These are phyloP conservation scores for Matsumyia berberina DNA, from an alignment of 2,888 invertebrate genomes.

Conservation along the genomic window DNA sequence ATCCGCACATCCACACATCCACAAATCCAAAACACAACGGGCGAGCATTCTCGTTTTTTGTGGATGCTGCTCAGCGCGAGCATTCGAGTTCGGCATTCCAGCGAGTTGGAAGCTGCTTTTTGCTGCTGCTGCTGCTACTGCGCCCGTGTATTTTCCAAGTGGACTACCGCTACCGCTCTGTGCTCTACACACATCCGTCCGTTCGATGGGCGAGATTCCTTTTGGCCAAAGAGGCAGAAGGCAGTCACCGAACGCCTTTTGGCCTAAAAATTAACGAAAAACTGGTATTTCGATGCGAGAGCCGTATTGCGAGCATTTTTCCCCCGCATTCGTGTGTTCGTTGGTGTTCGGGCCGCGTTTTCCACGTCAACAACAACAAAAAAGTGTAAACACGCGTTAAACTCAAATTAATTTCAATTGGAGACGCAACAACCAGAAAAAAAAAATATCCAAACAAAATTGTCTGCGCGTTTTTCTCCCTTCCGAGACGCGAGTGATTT, in stretches of 20 bases:
- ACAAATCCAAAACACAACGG: slow-evolving; percentile 53
- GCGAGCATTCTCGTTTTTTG: slow-evolving; percentile 83
- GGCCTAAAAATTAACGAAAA: slow-evolving; percentile 76
- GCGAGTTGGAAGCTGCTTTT: slow-evolving; percentile 84
- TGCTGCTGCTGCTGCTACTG: slow-evolving; percentile 76
- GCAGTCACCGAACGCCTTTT: slow-evolving; percentile 72
- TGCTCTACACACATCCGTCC: slow-evolving; percentile 45
- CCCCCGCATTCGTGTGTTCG: slow-evolving; percentile 67
- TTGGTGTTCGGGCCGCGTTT: slow-evolving; percentile 49
- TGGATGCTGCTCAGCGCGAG: slow-evolving; percentile 81
- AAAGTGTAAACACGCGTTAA: slow-evolving; percentile 75
- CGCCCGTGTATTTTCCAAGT: slow-evolving; percentile 69
- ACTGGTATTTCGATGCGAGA: slow-evolving; percentile 74
- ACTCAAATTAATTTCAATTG: slow-evolving; percentile 73
- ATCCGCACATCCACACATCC: slow-evolving; percentile 44
- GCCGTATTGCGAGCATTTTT: slow-evolving; percentile 65
- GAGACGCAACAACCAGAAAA: slow-evolving; percentile 18
- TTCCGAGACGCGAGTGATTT: slow-evolving; percentile 62
- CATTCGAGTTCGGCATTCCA: slow-evolving; percentile 84
- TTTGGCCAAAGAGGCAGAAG: slow-evolving; percentile 64
- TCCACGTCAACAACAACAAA: slow-evolving; percentile 51
- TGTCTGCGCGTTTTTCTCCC: slow-evolving; percentile 29
- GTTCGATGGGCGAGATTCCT: slow-evolving; percentile 73
- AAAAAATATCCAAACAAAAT: slow-evolving; percentile 29
- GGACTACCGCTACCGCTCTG: slow-evolving; percentile 55